phyloP scores from a whole-genome alignment of 2,888 invertebrate genomes.

The Pristionchus mayeri region DNA sequence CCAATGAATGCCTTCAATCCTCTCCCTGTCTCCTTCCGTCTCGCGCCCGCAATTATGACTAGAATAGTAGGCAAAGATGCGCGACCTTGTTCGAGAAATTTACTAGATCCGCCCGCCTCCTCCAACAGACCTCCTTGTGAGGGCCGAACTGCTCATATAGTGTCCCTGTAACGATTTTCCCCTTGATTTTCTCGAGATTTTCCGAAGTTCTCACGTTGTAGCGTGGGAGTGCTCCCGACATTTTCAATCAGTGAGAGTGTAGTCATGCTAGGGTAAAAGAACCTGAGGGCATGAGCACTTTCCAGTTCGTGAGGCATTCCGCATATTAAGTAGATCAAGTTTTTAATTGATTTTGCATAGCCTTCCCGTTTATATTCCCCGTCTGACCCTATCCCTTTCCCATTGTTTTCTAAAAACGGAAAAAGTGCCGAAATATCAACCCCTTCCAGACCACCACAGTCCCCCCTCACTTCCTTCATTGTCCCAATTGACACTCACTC shows the following conservation, averaged over 20 bases:
- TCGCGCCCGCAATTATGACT: conserved; percentile 5
- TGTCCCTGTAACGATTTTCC: too few relatives aligned
- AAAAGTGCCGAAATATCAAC: background rate
- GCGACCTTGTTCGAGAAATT: conserved; percentile 34
- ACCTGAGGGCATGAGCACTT: background rate
- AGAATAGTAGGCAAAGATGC: background rate
- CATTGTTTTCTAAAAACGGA: too few relatives aligned
- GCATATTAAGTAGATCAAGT: background rate
- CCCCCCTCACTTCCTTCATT: conserved; percentile 6
- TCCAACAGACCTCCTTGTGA: background rate
- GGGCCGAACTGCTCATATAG: background rate
- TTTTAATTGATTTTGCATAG: too few relatives aligned
- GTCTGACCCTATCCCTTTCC: too few relatives aligned
- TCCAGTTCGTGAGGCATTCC: background rate
- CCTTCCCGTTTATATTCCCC: too few relatives aligned
- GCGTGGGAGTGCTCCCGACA: too few relatives aligned
- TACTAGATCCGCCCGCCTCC: background rate
- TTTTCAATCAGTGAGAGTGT: too few relatives aligned
- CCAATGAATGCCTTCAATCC: conserved; percentile 18
- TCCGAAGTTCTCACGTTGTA: too few relatives aligned
- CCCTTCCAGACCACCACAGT: background rate
- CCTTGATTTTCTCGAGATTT: too few relatives aligned
- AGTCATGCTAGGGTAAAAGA: background rate
- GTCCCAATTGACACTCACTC: conserved; percentile 25
- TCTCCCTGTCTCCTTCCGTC: background rate